Evolutionary conservation across 2,888 invertebrate species (phyloP), one percentile per base, ranked within the genome.

Genomic region (Ashinkailepas kermadecensis): DNA sequence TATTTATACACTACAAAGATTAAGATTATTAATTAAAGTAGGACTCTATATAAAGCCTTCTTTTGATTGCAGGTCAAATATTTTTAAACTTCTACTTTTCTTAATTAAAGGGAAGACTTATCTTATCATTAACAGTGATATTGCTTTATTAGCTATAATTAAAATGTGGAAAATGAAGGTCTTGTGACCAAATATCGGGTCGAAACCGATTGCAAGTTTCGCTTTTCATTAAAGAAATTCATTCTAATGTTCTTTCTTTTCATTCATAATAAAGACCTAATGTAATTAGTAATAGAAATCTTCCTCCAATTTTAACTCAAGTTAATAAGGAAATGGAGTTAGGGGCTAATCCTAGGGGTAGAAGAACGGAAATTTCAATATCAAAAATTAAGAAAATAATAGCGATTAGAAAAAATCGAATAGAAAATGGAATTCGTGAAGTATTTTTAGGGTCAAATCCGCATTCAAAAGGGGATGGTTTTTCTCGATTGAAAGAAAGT

Each of bases 301-400:
- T 88, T 82, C 85, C 83, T n/a, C 85, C 84, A 64, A 87, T 85
- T 7, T 84, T 57, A 39, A 84, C 81, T 85, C 87, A 88, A 78
- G 84, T 84, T 56, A 85, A 62, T 81, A 87, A 82, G 83, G 87
- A 87, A 56, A 86, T 85, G 82, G 85, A 85, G 54, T 88, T 86
- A 84, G 89, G 84, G 81, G 86, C 86, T 83, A 88, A 86, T 85
- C 91, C 90, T 87, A 91, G 88, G 0, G 91, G 91, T 0, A 92
- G 86, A 86, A 92, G 88, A 86, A 92, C 85, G 0, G 91, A 90
- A 88, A 92, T 91, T 91, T 92, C 92, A 83, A 92, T 89, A 89
- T 92, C 92, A 89, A 92, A 93, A 89, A 93, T 91, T 89, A 92
- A 88, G 86, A 92, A 92, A 88, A 93, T 90, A 87, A 92, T 88